Conservation (phyloP, 2,113 vertebrate genomes). For the Stigmatopora nigra region DNA sequence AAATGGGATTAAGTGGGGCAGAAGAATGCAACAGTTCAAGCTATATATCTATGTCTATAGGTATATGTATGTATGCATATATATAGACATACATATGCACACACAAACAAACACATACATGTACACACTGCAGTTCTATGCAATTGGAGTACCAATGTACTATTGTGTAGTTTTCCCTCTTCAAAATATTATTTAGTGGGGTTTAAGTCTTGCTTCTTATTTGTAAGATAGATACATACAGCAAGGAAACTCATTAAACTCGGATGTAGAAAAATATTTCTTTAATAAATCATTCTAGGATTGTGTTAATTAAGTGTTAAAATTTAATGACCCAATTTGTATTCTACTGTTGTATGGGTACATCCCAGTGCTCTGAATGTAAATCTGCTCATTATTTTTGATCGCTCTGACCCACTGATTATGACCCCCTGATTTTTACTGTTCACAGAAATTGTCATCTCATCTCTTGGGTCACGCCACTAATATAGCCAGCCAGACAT, state of each 20-base stretch:
- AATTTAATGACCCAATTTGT: constrained; percentile 50
- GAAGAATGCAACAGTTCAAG: background rate
- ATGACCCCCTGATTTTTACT: constrained; percentile 7
- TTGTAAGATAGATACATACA: constrained; percentile 13
- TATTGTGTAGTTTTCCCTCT: background rate
- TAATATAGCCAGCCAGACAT: constrained; percentile 11
- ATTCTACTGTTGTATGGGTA: constrained; percentile 27
- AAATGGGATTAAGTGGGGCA: too few relatives aligned
- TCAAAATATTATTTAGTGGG: background rate
- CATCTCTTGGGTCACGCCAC: constrained; percentile 13
- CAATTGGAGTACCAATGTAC: background rate
- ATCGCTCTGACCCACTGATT: constrained; percentile 11
- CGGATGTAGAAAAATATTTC: constrained; percentile 29
- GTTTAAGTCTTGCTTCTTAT: constrained; percentile 20
- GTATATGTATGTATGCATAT: too few relatives aligned
- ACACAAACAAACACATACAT: too few relatives aligned
- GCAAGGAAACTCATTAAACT: constrained; percentile 17
- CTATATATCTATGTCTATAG: background rate
- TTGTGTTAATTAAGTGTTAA: constrained; percentile 48
- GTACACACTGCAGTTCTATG: background rate
- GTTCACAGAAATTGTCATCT: constrained; percentile 10
- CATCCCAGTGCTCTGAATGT: constrained; percentile 21
- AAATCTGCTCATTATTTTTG: constrained; percentile 10
- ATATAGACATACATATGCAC: too few relatives aligned
- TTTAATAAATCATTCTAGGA: constrained; percentile 42